Evolutionary conservation across 2,888 invertebrate species (phyloP).

Genomic region (Dasypolia templi): DNA sequence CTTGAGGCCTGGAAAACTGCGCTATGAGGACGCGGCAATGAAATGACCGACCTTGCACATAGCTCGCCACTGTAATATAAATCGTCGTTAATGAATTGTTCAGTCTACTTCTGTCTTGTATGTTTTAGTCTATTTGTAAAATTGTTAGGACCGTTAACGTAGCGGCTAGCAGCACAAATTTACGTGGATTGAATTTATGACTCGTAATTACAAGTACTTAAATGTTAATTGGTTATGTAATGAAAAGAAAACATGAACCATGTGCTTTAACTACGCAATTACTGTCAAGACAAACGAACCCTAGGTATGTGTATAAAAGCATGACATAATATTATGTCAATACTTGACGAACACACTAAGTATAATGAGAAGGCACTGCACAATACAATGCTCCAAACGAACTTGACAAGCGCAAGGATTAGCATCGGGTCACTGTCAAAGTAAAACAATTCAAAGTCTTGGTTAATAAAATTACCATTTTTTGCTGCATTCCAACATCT

Average conservation of each 20-base stretch:
- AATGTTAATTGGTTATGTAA: slow-evolving; percentile 39
- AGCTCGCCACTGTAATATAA: slow-evolving; percentile 64
- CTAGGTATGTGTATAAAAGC: slow-evolving; percentile 6
- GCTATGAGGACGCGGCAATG: slow-evolving; percentile 68
- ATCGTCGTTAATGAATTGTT: slow-evolving; percentile 60
- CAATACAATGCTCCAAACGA: slow-evolving; percentile 12
- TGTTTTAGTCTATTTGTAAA: slow-evolving; percentile 50
- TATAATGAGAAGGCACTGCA: not conserved
- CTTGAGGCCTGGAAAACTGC: slow-evolving; percentile 61
- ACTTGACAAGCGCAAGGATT: slow-evolving; percentile 31
- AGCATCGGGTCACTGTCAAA: slow-evolving; percentile 24
- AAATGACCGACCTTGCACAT: slow-evolving; percentile 69
- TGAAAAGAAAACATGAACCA: slow-evolving; percentile 22
- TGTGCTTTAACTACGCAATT: slow-evolving; percentile 22
- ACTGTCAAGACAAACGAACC: slow-evolving; percentile 1
- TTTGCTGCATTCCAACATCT: not conserved
- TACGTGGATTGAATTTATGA: slow-evolving; percentile 34
- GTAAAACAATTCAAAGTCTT: slow-evolving; percentile 15
- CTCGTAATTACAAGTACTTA: slow-evolving; percentile 28
- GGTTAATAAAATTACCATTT: not conserved
- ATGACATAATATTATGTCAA: slow-evolving; percentile 22
- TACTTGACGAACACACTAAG: slow-evolving; percentile 1
- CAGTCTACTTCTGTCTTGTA: slow-evolving; percentile 27
- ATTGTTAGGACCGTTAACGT: slow-evolving; percentile 28
- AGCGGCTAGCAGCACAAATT: slow-evolving; percentile 16